phyloP scores from a whole-genome alignment of 2,888 invertebrate species.

The Drosophila neonasuta region DNA sequence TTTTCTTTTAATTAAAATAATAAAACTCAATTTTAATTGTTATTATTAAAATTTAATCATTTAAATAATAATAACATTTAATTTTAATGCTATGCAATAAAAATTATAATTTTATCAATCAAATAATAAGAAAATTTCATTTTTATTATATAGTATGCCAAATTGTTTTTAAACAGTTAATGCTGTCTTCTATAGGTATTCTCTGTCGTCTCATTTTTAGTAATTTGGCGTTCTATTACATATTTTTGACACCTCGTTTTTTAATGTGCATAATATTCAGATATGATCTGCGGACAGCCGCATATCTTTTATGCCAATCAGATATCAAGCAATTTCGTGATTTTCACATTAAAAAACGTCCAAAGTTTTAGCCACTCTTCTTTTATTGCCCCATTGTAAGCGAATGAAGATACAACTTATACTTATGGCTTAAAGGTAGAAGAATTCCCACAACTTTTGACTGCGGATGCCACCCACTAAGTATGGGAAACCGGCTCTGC shows the following conservation, averaged over 20 bases:
- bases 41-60: no score
- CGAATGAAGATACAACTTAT: conserved; percentile 22
- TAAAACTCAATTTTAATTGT: no score
- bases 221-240: neutral
- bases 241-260: neutral
- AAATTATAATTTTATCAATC: no score
- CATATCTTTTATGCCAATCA: conserved; percentile 33
- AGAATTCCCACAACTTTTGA: conserved; percentile 58
- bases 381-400: conserved; percentile 61
- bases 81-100: no score
- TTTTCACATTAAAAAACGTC: conserved; percentile 52
- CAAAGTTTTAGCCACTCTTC: conserved; percentile 43
- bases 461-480: conserved; percentile 65
- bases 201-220: no score
- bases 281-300: conserved; percentile 4
- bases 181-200: no score
- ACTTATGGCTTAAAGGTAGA: conserved; percentile 10
- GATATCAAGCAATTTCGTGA: conserved; percentile 50
- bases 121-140: no score
- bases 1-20: no score
- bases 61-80: no score
- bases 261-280: neutral
- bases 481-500: conserved; percentile 59
- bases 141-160: no score
- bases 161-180: no score